Percentiles rank a stretch among this genome's conserved stretches.
Conservation (phyloP, 2,888 invertebrate genomes). For the Corythucha ciliata region DNA sequence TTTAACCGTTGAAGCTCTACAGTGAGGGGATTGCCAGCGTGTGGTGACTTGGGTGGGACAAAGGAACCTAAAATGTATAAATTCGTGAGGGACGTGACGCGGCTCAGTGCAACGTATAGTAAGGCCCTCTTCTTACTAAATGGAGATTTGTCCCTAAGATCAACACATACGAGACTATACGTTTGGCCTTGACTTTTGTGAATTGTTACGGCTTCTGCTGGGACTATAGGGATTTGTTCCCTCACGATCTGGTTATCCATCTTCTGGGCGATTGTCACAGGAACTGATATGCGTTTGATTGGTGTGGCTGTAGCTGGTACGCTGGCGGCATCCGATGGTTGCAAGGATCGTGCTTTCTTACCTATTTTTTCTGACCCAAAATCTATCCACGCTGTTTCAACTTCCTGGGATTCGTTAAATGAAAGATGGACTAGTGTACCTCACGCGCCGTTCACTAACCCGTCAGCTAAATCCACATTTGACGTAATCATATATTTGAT, state of each 20-base stretch:
- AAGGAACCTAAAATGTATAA: slow-evolving; percentile 17
- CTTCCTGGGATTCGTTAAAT: too few species aligned
- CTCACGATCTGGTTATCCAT: slow-evolving; percentile 23
- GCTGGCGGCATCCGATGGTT: too few species aligned
- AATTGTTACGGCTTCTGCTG: slow-evolving; percentile 31
- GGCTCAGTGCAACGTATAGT: slow-evolving; percentile 19
- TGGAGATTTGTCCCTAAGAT: too few species aligned
- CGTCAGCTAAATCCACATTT: slow-evolving; percentile 33
- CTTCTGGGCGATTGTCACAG: slow-evolving; percentile 11
- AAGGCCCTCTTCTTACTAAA: slow-evolving; percentile 7
- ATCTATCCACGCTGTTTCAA: too few species aligned
- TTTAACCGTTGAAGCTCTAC: too few species aligned
- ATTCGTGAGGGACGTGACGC: slow-evolving; percentile 6
- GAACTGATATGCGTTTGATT: slow-evolving; percentile 2
- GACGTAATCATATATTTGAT: slow-evolving; percentile 34
- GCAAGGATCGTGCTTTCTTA: too few species aligned
- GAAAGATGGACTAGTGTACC: slow-evolving; percentile 20
- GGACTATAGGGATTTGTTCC: slow-evolving; percentile 30
- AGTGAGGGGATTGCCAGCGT: too few species aligned
- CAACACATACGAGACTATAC: slow-evolving; percentile 10
- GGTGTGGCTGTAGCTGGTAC: too few species aligned
- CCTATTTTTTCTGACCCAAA: too few species aligned
- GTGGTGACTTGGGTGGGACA: too few species aligned
- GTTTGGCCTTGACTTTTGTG: slow-evolving; percentile 34
- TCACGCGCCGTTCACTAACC: slow-evolving; percentile 35